phyloP scores from a whole-genome alignment of 2,888 invertebrate species.

The Nesidiocoris tenuis region DNA sequence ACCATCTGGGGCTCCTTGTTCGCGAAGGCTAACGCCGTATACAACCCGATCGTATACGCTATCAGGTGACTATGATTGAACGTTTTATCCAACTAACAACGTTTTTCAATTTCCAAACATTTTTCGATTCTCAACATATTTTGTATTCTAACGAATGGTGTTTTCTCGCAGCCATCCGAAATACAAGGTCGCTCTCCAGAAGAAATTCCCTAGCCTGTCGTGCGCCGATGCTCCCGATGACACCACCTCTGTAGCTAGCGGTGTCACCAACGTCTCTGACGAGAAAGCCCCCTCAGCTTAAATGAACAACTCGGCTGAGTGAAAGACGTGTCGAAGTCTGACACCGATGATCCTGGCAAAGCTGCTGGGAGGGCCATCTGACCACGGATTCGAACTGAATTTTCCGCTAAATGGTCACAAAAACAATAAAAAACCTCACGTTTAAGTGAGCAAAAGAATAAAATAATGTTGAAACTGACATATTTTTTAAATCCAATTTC shows the following conservation, averaged over 20 bases:
- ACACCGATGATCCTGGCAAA: neutral
- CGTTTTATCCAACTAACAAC: neutral
- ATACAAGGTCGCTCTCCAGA: conserved; percentile 72
- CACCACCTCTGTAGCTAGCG: conserved; percentile 68
- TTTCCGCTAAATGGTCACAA: no score
- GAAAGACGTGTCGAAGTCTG: conserved; percentile 10
- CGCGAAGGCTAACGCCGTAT: conserved; percentile 87
- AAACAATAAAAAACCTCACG: no score
- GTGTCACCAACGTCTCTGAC: conserved; percentile 65
- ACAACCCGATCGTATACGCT: conserved; percentile 88
- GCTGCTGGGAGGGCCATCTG: conserved; percentile 16
- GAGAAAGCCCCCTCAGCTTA: conserved; percentile 66
- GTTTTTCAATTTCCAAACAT: conserved; percentile 1
- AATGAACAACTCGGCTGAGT: conserved; percentile 47
- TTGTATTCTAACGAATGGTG: neutral
- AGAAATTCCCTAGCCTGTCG: conserved; percentile 74
- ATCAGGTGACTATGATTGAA: conserved; percentile 65
- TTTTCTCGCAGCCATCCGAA: conserved; percentile 68
- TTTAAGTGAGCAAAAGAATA: neutral
- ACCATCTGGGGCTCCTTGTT: conserved; percentile 89
- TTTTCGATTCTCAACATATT: neutral
- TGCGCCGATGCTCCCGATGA: conserved; percentile 62
- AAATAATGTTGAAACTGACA: no score
- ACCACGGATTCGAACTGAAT: no score
- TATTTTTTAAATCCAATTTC: no score